Evolutionary conservation across 2,113 vertebrate genomes (phyloP), one percentile per base, ranked within the genome.

Genomic region (Dromaius novaehollandiae): DNA sequence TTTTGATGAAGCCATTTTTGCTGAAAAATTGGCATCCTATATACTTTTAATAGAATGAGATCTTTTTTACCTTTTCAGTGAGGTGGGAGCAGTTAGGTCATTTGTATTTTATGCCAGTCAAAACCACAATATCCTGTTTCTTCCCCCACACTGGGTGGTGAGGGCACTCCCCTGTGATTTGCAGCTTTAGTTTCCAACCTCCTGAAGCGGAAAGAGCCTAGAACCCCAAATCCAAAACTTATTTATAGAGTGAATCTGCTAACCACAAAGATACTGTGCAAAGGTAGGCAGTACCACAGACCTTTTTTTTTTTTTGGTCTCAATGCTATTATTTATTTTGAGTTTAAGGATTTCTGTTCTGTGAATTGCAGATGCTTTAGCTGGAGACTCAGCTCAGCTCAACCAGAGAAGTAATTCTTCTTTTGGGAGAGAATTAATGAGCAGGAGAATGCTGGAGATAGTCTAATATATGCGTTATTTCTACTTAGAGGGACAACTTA

Each of bases 151-250:
- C 13, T 93, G 79, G 60, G 69, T 74, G 28, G 21, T 40, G 77
- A 70, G 48, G 26, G 22, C 70, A 86, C 42, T 89, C 94, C 78
- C 34, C 63, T 58, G 20, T 82, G 91, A 89, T 93, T 89, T 96
- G 63, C 38, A 89, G 66, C 78, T 91, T 85, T 93, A 77, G 94
- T 96, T 96, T 96, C 32, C 78, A 94, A 40, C 44, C 48, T 86
- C 64, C 78, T 55, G 85, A 79, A 74, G 30, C 71, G 74, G 71
- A 74, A 89, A 93, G 76, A 86, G 14, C 48, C 0, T 0, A 91
- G 63, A 79, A 53, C 36, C 53, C 20, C 38, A 51, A 93, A 82
- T 14, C 28, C 24, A 73, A 69, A 69, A 6, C 40, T 94, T 95
- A 93, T 96, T 96, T 96, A 69, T 80, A 48, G 42, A 73, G 63